phyloP scores from a whole-genome alignment of 2,113 vertebrate species.

The Herpetotheres cachinnans region DNA sequence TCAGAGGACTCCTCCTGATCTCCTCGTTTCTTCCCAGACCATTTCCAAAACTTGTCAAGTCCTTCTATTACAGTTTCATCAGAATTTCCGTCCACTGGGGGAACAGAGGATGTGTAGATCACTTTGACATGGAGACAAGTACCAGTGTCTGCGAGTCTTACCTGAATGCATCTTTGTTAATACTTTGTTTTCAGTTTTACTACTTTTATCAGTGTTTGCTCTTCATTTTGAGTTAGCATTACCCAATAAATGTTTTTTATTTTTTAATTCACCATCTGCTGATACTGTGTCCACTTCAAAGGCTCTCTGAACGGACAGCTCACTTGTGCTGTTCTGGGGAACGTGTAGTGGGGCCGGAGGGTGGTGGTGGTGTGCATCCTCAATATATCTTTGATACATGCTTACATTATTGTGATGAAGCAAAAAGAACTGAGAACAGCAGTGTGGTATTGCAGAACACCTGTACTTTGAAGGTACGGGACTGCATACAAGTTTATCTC shows the following conservation, averaged over 20 bases:
- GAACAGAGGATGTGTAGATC: background rate
- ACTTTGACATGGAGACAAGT: background rate
- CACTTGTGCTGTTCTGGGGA: background rate
- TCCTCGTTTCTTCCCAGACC: background rate
- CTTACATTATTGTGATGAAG: background rate
- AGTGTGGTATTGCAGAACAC: background rate
- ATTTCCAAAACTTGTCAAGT: background rate
- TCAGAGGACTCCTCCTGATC: background rate
- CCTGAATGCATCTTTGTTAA: background rate
- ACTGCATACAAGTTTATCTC: background rate
- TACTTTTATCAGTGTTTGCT: background rate
- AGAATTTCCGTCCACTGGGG: background rate
- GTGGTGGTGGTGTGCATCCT: background rate
- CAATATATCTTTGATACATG: background rate
- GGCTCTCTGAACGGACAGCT: background rate
- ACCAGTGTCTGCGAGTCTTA: background rate
- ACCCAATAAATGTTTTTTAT: background rate
- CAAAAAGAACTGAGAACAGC: background rate
- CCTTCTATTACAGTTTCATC: background rate
- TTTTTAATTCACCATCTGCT: background rate
- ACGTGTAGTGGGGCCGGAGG: background rate
- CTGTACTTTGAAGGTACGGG: background rate
- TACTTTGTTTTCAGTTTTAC: background rate
- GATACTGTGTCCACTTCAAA: background rate
- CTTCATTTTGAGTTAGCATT: background rate